Conservation (phyloP, 2,888 invertebrate species). For the Himalopsyche kuldschensis region DNA sequence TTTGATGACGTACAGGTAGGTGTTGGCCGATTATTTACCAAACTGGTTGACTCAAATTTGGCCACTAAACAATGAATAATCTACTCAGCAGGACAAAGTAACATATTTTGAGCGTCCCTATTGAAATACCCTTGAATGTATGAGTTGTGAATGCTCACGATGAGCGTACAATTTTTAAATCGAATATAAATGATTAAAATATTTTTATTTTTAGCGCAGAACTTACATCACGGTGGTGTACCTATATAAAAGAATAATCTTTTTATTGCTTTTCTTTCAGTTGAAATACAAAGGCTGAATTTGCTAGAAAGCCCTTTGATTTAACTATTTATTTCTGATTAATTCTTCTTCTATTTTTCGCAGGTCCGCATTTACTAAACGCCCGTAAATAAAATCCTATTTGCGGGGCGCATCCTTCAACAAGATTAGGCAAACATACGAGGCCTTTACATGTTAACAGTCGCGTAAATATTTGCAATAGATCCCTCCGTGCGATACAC, state of each 20-base stretch:
- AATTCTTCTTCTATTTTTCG: background rate
- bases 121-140: too few relatives aligned
- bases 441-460: constrained; percentile 22
- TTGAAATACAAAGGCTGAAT: background rate
- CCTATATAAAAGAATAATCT: background rate
- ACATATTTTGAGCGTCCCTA: too few relatives aligned
- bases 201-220: too few relatives aligned
- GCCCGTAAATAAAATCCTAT: constrained; percentile 31
- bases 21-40: too few relatives aligned
- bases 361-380: constrained; percentile 11
- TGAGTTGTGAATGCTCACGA: too few relatives aligned
- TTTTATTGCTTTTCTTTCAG: background rate
- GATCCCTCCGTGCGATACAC: constrained; percentile 8
- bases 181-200: too few relatives aligned
- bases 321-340: background rate
- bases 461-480: constrained; percentile 25
- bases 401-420: constrained; percentile 27
- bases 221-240: too few relatives aligned
- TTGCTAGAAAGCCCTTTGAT: background rate
- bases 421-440: constrained; percentile 26
- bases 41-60: too few relatives aligned
- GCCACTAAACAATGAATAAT: too few relatives aligned
- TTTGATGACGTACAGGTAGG: too few relatives aligned
- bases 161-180: too few relatives aligned
- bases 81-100: too few relatives aligned